These are phyloP conservation scores for Lethenteron reissneri DNA, from an alignment of 2,113 vertebrate genomes.

Conservation along the genomic window DNA sequence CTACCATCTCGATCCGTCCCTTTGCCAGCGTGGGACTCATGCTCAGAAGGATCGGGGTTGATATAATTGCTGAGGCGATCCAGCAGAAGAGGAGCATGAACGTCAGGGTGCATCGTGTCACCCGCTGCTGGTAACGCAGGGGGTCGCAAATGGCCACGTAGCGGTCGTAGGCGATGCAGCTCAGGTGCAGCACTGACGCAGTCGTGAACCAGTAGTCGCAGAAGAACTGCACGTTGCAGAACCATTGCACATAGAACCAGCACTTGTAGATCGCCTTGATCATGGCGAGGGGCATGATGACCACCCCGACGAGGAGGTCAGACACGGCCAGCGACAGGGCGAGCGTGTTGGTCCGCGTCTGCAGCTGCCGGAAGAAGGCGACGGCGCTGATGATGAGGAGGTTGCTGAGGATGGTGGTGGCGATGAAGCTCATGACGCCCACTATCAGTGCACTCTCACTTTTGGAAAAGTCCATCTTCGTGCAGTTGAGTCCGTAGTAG, in stretches of 20 bases:
- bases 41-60: no score
- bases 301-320: constrained; percentile 21
- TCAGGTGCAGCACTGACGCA: constrained; percentile 23
- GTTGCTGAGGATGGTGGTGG: constrained; percentile 15
- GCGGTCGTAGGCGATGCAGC: constrained; percentile 17
- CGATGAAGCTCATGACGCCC: no score
- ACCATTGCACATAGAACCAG: constrained; percentile 20
- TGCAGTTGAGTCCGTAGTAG: no score
- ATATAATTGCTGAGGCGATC: no score
- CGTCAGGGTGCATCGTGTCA: no score
- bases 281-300: constrained; percentile 23
- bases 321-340: constrained; percentile 21
- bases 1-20: no score
- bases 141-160: constrained; percentile 22
- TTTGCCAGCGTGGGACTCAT: no score
- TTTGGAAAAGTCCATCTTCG: no score
- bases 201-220: constrained; percentile 26
- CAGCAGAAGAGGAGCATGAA: no score
- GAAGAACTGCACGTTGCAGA: constrained; percentile 23
- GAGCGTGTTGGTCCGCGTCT: constrained; percentile 23
- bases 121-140: constrained; percentile 14
- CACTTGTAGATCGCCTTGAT: constrained; percentile 23
- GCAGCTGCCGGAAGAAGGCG: constrained; percentile 24
- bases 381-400: constrained; percentile 20
- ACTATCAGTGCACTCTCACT: no score